These are phyloP conservation scores for Rhopalosiphum nymphaeae DNA, from an alignment of 2,888 invertebrate genomes.

Conservation along the genomic window DNA sequence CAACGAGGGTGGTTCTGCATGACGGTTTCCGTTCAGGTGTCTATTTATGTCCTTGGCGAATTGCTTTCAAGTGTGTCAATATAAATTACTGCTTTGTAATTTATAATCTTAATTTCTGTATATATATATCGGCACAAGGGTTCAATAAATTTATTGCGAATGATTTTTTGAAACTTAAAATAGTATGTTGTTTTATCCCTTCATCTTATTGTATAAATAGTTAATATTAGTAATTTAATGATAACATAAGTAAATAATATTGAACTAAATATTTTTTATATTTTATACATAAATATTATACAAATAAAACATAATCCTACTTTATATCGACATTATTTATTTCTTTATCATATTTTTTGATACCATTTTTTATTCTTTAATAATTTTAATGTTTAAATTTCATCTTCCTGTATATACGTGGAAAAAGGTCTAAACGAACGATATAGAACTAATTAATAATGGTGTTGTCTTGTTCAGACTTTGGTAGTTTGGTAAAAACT, in stretches of 20 bases:
- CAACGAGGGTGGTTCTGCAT: conserved; percentile 56
- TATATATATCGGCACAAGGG: background rate
- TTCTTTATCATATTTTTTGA: background rate
- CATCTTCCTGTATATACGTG: background rate
- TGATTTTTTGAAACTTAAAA: background rate
- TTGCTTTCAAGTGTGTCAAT: conserved; percentile 50
- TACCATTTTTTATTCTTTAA: background rate
- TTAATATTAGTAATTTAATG: background rate
- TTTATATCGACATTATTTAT: background rate
- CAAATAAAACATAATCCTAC: background rate
- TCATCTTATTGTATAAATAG: background rate
- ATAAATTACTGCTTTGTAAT: conserved; percentile 16
- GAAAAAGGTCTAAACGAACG: conserved; percentile 51
- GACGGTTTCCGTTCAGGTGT: conserved; percentile 55
- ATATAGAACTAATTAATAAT: conserved; percentile 48
- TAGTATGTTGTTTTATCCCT: background rate
- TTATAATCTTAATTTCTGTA: background rate
- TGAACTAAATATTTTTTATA: background rate
- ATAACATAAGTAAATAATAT: background rate
- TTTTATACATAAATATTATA: background rate
- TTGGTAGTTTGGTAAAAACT: conserved; percentile 55
- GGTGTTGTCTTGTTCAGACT: conserved; percentile 59
- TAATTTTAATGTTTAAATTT: conserved; percentile 8
- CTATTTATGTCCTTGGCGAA: conserved; percentile 52
- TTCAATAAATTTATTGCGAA: background rate